phyloP scores from a whole-genome alignment of 2,113 vertebrate species.

The Plotosus lineatus region DNA sequence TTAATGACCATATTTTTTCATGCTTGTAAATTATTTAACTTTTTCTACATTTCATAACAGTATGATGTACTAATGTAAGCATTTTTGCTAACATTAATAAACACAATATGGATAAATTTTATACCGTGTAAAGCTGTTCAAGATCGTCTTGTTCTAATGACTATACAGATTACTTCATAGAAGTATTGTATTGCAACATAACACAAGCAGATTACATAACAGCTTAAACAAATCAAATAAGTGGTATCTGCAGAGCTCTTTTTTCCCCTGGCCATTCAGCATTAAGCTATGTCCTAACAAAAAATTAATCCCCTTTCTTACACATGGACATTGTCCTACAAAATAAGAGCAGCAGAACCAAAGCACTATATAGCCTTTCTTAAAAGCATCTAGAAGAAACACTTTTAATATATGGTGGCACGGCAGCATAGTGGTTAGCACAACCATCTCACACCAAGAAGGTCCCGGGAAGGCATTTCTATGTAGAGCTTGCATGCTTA shows the following conservation, averaged over 20 bases:
- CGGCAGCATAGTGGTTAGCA: no score
- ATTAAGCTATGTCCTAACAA: slow-evolving; percentile 37
- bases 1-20: neutral
- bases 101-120: neutral
- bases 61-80: neutral
- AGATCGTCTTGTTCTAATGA: neutral
- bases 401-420: no score
- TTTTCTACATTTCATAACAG: neutral
- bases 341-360: slow-evolving; percentile 14
- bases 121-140: neutral
- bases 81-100: neutral
- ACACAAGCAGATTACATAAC: slow-evolving; percentile 40
- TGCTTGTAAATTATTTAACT: neutral
- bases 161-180: slow-evolving; percentile 26
- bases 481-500: no score
- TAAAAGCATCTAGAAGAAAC: no score
- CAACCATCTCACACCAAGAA: no score
- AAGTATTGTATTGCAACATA: slow-evolving; percentile 1
- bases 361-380: slow-evolving; percentile 10
- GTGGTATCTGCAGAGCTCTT: slow-evolving; percentile 40
- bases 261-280: slow-evolving; percentile 41
- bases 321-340: slow-evolving; percentile 45
- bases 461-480: no score
- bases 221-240: slow-evolving; percentile 47
- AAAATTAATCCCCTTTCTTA: slow-evolving; percentile 43